A percentile compares a stretch with the other conserved stretches of the same genome.
phyloP scores from a whole-genome alignment of 2,888 invertebrate species.

The Apeira syringaria region DNA sequence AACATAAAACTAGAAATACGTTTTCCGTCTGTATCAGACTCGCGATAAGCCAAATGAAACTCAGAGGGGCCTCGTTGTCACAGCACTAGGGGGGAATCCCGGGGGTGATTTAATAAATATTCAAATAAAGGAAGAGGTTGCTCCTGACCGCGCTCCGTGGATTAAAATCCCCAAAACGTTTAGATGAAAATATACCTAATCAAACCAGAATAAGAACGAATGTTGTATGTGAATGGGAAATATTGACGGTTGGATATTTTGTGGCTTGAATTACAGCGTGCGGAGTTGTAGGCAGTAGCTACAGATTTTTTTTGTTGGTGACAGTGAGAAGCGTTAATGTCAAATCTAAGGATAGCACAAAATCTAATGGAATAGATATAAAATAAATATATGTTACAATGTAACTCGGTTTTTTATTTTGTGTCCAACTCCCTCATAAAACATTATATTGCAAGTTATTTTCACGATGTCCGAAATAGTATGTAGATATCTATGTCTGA shows the following conservation, averaged over 20 bases:
- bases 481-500: no score
- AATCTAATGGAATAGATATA: no score
- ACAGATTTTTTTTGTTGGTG: not conserved
- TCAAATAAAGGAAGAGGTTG: conserved; percentile 64
- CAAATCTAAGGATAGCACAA: no score
- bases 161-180: conserved; percentile 21
- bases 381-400: no score
- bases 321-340: no score
- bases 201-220: conserved; percentile 19
- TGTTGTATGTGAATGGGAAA: conserved; percentile 9
- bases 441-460: no score
- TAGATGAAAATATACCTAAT: conserved; percentile 23
- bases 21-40: conserved; percentile 37
- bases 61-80: conserved; percentile 51
- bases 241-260: conserved; percentile 19
- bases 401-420: no score
- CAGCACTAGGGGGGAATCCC: conserved; percentile 45
- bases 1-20: conserved; percentile 12
- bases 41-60: conserved; percentile 54
- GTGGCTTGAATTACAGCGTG: conserved; percentile 10
- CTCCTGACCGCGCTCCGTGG: conserved; percentile 32
- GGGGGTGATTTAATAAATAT: conserved; percentile 69
- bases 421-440: no score
- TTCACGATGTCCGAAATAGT: no score
- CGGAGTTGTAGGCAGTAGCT: conserved; percentile 7